Percentiles rank a stretch among this genome's conserved stretches.
These are phyloP conservation scores for Tragelaphus imberbis DNA, from an alignment of 2,113 vertebrate genomes.

Conservation along the genomic window DNA sequence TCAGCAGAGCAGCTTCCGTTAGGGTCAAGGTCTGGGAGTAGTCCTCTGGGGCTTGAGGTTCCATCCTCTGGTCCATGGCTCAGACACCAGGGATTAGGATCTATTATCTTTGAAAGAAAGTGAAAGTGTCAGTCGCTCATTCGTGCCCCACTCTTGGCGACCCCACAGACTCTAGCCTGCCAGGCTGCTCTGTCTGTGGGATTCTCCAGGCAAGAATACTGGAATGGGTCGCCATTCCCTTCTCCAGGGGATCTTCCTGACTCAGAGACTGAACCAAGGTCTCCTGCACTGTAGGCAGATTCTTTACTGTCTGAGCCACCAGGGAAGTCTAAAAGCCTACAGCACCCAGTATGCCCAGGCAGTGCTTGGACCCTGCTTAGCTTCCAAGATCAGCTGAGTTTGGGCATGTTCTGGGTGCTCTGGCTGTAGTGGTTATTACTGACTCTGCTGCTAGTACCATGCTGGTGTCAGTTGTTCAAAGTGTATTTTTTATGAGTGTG, in stretches of 20 bases:
- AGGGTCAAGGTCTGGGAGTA: no score
- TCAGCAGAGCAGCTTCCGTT: neutral
- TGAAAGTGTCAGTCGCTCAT: neutral
- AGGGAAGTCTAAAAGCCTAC: neutral
- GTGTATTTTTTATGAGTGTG: neutral
- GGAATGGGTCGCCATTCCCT: neutral
- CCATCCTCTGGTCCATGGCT: fast-evolving
- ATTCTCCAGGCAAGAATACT: neutral
- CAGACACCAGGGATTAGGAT: no score
- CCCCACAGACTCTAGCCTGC: neutral
- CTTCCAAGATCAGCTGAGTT: neutral
- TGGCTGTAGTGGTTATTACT: neutral
- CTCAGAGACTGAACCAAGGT: neutral
- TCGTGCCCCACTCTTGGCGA: fast-evolving
- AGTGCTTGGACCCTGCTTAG: neutral
- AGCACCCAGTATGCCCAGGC: neutral
- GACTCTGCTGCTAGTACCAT: neutral
- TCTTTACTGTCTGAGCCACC: neutral
- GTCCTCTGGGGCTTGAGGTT: neutral
- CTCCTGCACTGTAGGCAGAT: neutral
- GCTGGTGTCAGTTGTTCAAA: neutral
- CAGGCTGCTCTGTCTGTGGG: neutral
- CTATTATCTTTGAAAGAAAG: neutral
- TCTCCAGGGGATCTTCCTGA: neutral
- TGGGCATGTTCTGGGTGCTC: neutral